A percentile compares a stretch with the other conserved stretches of the same genome.
These are phyloP conservation scores for Lypha dubia DNA, from an alignment of 2,888 invertebrate species.

Conservation along the genomic window DNA sequence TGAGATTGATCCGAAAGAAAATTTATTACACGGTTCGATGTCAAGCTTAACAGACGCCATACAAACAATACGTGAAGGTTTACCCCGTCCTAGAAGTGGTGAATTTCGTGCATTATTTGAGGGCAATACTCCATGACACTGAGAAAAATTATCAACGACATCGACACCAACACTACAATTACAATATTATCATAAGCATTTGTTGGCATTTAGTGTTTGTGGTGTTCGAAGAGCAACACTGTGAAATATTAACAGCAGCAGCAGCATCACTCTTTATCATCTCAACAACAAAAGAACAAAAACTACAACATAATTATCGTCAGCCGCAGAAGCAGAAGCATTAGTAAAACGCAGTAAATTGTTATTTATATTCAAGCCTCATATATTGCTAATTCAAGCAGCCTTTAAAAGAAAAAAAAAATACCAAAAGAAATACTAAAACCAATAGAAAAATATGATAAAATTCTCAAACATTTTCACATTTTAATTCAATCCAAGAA, in stretches of 20 bases:
- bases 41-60: constrained; percentile 82
- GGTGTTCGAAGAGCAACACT: constrained; percentile 70
- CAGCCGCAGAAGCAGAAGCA: constrained; percentile 62
- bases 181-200: constrained; percentile 67
- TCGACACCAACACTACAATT: constrained; percentile 70
- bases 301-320: constrained; percentile 51
- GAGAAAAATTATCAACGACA: constrained; percentile 75
- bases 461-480: constrained; percentile 6
- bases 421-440: constrained; percentile 55
- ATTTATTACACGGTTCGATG: constrained; percentile 82
- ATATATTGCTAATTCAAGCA: constrained; percentile 66
- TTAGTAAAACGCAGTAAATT: constrained; percentile 66
- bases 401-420: constrained; percentile 57
- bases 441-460: constrained; percentile 50
- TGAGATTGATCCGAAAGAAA: constrained; percentile 83
- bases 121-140: constrained; percentile 84
- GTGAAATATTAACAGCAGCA: constrained; percentile 70
- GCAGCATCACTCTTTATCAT: constrained; percentile 26
- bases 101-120: constrained; percentile 84
- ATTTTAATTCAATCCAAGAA: neutral
- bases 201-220: constrained; percentile 68
- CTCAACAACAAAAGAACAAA: constrained; percentile 48
- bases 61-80: constrained; percentile 83
- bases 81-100: constrained; percentile 83
- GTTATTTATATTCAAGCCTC: constrained; percentile 69